Conservation (phyloP, 2,113 vertebrate genomes). For the Diphyllodes magnificus region DNA sequence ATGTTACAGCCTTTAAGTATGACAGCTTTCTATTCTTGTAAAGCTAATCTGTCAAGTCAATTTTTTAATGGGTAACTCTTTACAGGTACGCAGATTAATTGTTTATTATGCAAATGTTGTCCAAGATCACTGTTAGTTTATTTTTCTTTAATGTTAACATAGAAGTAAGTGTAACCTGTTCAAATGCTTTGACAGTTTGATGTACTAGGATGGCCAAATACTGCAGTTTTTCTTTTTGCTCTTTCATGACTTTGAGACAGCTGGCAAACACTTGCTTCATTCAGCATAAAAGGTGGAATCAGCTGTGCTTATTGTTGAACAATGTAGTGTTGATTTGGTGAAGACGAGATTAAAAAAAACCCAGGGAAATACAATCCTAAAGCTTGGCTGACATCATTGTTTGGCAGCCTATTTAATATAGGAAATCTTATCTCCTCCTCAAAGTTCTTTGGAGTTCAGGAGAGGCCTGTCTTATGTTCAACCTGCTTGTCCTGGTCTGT, state of each 20-base stretch:
- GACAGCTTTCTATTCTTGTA: background rate
- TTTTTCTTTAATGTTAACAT: background rate
- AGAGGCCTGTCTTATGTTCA: background rate
- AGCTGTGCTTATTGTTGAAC: background rate
- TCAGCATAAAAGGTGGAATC: accelerated
- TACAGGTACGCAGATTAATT: background rate
- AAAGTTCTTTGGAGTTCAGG: background rate
- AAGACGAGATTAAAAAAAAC: background rate
- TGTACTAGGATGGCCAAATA: background rate
- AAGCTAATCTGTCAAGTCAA: background rate
- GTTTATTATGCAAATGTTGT: background rate
- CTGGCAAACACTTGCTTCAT: background rate
- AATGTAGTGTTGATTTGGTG: background rate
- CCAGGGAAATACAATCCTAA: background rate
- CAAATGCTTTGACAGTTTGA: background rate
- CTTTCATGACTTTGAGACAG: background rate
- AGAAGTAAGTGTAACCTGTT: background rate
- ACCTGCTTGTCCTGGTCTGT: background rate
- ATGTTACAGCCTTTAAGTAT: background rate
- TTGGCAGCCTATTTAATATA: background rate
- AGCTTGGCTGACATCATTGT: background rate
- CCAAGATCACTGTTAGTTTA: background rate
- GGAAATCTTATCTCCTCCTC: background rate
- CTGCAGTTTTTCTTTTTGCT: background rate
- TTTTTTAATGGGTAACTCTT: background rate